These are phyloP conservation scores for Chelon labrosus DNA, from an alignment of 2,797 vertebrate species.

Conservation along the genomic window DNA sequence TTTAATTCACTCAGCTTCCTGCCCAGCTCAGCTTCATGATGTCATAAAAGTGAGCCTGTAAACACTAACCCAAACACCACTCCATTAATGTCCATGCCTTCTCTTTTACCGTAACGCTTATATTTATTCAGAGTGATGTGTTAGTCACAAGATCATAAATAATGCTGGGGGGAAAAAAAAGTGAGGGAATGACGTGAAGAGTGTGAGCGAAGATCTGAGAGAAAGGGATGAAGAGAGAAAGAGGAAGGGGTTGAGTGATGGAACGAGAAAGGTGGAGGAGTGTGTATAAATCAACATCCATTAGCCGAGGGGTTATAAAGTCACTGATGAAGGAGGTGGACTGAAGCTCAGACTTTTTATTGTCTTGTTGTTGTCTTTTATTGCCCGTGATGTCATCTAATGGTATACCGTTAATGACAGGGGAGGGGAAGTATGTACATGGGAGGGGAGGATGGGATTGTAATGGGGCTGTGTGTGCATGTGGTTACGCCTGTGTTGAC, in stretches of 20 bases:
- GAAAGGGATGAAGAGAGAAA: slow-evolving; percentile 17
- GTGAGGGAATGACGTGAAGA: slow-evolving; percentile 30
- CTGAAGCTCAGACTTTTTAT: slow-evolving; percentile 77
- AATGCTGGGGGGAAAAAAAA: slow-evolving; percentile 37
- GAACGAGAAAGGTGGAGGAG: slow-evolving; percentile 68
- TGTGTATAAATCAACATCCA: slow-evolving; percentile 85
- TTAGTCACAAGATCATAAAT: slow-evolving; percentile 76
- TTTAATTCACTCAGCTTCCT: slow-evolving; percentile 69
- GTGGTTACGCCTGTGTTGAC: slow-evolving; percentile 49
- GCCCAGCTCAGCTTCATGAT: slow-evolving; percentile 66
- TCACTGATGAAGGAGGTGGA: slow-evolving; percentile 81
- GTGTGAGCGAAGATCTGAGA: slow-evolving; percentile 42
- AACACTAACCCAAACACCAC: slow-evolving; percentile 52
- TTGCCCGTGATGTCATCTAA: slow-evolving; percentile 87
- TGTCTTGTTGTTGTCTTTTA: slow-evolving; percentile 84
- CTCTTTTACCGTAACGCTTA: slow-evolving; percentile 69
- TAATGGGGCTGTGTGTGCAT: slow-evolving; percentile 67
- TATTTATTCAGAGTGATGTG: slow-evolving; percentile 72
- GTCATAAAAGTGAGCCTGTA: slow-evolving; percentile 74
- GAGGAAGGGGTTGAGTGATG: slow-evolving; percentile 37
- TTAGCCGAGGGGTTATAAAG: slow-evolving; percentile 82
- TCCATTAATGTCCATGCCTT: slow-evolving; percentile 57
- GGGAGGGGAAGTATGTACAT: slow-evolving; percentile 69
- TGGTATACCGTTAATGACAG: slow-evolving; percentile 78
- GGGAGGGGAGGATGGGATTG: slow-evolving; percentile 71